Evolutionary conservation across 92 coral and sea anemone genomes (phyloP), one percentile per base, ranked within the genome.

Genomic region (Porites divaricata): DNA sequence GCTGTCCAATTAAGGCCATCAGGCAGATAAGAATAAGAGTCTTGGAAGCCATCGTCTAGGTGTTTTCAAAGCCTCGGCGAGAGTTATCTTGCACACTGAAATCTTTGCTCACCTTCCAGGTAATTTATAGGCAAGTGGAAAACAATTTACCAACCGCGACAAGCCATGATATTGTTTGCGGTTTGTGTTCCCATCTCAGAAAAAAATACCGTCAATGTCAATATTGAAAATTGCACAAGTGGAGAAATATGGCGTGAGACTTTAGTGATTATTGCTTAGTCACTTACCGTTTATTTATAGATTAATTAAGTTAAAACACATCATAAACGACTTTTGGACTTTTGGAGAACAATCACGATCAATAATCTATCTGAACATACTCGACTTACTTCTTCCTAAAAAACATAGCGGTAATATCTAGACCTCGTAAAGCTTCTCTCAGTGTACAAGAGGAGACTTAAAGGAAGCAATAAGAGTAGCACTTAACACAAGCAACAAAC

Each of bases 41-140:
- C 17, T 73, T 73, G 16, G 77, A 73, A 52, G 77, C 61, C 77
- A 73, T 73, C 62, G 21, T 51, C 70, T 22, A 19, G 70, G 13
- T 14, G 28, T 50, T 4, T 11, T 19, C 8, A 26, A 24, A 19
- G 50, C 20, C 61, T 2, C 13, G 13, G 24, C 5, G 35, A 11
- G 59, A 22, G 58, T 41, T 73, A 22, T 52, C 17, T 73, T 73
- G 23, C 7, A 11, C 45, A n/a, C 41, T 73, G 41, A 35, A 21
- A 9, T 19, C 21, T n/a, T 23, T 52, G 17, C 7, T 11, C 17
- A 9, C 6, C 12, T 2, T 24, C 8, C 45, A 25, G 17, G 19
- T 1, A 51, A 73, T 73, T 73, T 73, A 73, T 73, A 73, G 59
- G 16, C 14, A 0, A 15, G 16, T 2, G 16, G 59, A 2, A 54